A percentile compares a stretch with the other conserved stretches of the same genome.
phyloP scores from a whole-genome alignment of 1,140 invertebrate species.

The Vanessa atalanta region DNA sequence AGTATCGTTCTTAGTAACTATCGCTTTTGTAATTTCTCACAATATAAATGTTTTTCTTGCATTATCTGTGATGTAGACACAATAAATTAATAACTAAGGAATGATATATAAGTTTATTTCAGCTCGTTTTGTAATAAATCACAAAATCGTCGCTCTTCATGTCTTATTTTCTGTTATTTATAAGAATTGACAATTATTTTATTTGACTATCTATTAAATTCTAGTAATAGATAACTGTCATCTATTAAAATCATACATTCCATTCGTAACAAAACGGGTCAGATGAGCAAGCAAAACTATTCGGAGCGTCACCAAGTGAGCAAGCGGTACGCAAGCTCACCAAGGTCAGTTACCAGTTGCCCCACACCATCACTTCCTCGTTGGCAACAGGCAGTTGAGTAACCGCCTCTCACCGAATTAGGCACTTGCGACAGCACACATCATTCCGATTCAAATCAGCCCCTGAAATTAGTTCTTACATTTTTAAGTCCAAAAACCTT shows the following conservation, averaged over 20 bases:
- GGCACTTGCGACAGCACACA: slow-evolving; percentile 45
- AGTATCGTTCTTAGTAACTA: no score
- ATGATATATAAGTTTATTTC: no score
- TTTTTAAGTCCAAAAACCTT: not conserved
- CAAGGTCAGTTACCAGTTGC: slow-evolving; percentile 61
- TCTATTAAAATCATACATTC: slow-evolving; percentile 4
- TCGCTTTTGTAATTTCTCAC: no score
- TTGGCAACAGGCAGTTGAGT: slow-evolving; percentile 61
- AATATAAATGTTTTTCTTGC: no score
- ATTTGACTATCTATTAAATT: not conserved
- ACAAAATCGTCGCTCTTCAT: no score
- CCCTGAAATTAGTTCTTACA: slow-evolving; percentile 1
- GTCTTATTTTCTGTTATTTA: no score
- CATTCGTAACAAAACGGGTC: slow-evolving; percentile 7
- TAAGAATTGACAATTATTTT: not conserved
- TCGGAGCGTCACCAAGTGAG: slow-evolving; percentile 30
- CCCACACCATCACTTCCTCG: slow-evolving; percentile 70
- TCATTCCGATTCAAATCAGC: slow-evolving; percentile 23
- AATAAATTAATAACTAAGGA: no score
- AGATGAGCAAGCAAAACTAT: slow-evolving; percentile 34
- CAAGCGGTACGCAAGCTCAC: slow-evolving; percentile 48
- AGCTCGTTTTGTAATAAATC: no score
- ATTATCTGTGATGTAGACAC: no score
- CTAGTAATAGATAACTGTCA: slow-evolving; percentile 2
- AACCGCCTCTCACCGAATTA: slow-evolving; percentile 74